Conservation (phyloP, 2,113 vertebrate species). For the Beaufortia kweichowensis region DNA sequence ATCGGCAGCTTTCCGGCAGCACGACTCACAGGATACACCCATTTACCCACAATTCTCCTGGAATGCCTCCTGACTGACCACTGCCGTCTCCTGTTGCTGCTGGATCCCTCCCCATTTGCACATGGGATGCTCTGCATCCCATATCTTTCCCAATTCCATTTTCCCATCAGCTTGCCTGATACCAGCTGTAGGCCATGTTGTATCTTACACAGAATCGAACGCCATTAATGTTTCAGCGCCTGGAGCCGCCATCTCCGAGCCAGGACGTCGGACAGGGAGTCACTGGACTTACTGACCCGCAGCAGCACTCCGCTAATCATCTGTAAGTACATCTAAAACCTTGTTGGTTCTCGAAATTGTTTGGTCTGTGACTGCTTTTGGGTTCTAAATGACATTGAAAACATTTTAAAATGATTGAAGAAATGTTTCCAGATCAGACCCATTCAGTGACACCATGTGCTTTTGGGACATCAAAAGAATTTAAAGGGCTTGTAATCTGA, state of each 20-base stretch:
- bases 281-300: slow-evolving; percentile 78
- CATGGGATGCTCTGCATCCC: slow-evolving; percentile 61
- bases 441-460: too few relatives aligned
- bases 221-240: slow-evolving; percentile 95
- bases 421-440: slow-evolving; percentile 6
- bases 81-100: slow-evolving; percentile 52
- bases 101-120: slow-evolving; percentile 58
- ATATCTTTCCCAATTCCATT: slow-evolving; percentile 58
- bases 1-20: slow-evolving; percentile 48
- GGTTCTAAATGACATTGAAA: neutral
- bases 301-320: slow-evolving; percentile 71
- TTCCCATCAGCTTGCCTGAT: slow-evolving; percentile 79
- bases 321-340: slow-evolving; percentile 76
- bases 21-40: slow-evolving; percentile 47
- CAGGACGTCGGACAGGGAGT: slow-evolving; percentile 82
- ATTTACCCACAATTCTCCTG: slow-evolving; percentile 49
- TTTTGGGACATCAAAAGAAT: neutral
- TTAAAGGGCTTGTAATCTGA: neutral
- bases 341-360: too few relatives aligned
- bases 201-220: slow-evolving; percentile 90
- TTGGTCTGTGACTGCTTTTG: too few relatives aligned
- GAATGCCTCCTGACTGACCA: slow-evolving; percentile 55
- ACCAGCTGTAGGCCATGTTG: slow-evolving; percentile 77
- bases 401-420: neutral
- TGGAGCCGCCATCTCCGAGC: slow-evolving; percentile 87